Evolutionary conservation across 2,888 invertebrate species (phyloP), one percentile per base, ranked within the genome.

Genomic region (Dolichomitus sp.): DNA sequence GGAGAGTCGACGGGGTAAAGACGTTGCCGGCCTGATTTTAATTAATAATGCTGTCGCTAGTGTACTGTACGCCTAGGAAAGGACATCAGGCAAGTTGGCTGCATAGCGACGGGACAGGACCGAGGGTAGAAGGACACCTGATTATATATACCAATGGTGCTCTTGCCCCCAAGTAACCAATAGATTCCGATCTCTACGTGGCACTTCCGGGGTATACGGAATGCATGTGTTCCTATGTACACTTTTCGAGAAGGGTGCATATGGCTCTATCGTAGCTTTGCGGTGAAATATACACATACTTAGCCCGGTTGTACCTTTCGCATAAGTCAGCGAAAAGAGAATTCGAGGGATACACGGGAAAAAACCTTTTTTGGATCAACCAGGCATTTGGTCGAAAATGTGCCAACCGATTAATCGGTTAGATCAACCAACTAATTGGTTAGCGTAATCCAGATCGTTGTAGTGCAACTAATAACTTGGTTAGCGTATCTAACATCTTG

Each of bases 11-110:
- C 59, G 66, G 61, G 42, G 76, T 79, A 79, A 79, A 82, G 79
- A 79, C 82, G 69, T 80, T 73, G 70, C 79, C 68, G 68, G 78
- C 73, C 73, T 83, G 80, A 83, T 86, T 83, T 86, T 84, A 86
- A 86, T 86, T 84, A 84, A 86, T 86, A 84, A 84, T 75, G 81
- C 72, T 66, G 52, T 19, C 66, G 68, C 77, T 54, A 54, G 68
- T 54, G 68, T 70, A 48, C 73, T 63, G 73, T 65, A 37, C 50
- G 40, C 57, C 45, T 33, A 59, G 63, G 40, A 74, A 78, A 73
- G 77, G 68, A 77, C 30, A 74, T 42, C 68, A 68, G 78, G 69
- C 63, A 33, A 42, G 42, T 37, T 52, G 54, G 27, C 45, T 14
- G 12, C 52, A 19, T 7, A 33, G 40, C 17, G 59, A 66, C 65